A percentile compares a stretch with the other conserved stretches of the same genome.
Evolutionary conservation across 1,140 invertebrate species (phyloP).

Genomic region (Danaus plexippus): DNA sequence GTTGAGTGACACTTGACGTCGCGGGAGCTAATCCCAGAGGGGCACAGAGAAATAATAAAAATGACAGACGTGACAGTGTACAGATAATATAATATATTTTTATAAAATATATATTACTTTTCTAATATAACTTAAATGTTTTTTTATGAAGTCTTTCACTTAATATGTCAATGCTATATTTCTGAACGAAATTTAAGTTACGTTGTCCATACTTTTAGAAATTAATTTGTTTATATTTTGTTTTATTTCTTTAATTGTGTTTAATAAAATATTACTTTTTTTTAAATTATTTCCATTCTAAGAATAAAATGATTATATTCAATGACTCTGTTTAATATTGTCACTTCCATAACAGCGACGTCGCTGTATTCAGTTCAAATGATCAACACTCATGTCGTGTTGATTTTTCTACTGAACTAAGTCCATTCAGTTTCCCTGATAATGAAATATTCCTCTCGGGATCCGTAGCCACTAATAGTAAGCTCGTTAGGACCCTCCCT

Average conservation of each 20-base stretch:
- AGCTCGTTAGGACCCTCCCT: slow-evolving; percentile 47
- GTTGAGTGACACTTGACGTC: slow-evolving; percentile 60
- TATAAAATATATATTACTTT: too few species aligned
- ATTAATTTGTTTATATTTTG: too few species aligned
- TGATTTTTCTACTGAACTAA: slow-evolving; percentile 59
- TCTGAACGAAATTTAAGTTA: too few species aligned
- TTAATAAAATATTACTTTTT: slow-evolving; percentile 8
- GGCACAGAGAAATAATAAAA: slow-evolving; percentile 11
- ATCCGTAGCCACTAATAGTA: slow-evolving; percentile 37
- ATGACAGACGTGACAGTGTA: background rate
- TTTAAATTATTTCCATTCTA: slow-evolving; percentile 26
- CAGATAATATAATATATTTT: too few species aligned
- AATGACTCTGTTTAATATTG: too few species aligned
- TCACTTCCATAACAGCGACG: background rate
- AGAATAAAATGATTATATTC: slow-evolving; percentile 1
- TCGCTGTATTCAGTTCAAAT: slow-evolving; percentile 27
- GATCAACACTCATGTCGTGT: slow-evolving; percentile 47
- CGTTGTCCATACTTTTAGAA: too few species aligned
- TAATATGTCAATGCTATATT: too few species aligned
- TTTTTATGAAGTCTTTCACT: too few species aligned
- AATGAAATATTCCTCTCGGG: slow-evolving; percentile 44
- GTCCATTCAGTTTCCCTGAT: slow-evolving; percentile 38
- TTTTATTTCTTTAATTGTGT: slow-evolving; percentile 5
- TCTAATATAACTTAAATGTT: too few species aligned
- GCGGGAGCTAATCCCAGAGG: slow-evolving; percentile 37